Percentiles rank a stretch among this genome's conserved stretches.
phyloP scores from a whole-genome alignment of 2,888 invertebrate genomes.

The Morpho helenor region DNA sequence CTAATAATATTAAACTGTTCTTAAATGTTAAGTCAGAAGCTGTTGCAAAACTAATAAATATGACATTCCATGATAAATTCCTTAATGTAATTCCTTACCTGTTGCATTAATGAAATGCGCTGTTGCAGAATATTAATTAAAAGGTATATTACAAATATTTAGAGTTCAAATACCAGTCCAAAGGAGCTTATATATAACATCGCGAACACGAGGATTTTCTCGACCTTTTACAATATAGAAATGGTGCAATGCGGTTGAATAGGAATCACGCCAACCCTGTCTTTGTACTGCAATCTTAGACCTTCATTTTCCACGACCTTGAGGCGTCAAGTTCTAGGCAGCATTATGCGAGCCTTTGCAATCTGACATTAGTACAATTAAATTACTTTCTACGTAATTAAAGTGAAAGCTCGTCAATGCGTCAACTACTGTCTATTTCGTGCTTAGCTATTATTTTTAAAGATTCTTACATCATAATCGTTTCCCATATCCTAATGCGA shows the following conservation, averaged over 20 bases:
- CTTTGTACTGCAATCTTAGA: constrained; percentile 49
- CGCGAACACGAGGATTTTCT: constrained; percentile 51
- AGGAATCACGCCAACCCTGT: constrained; percentile 57
- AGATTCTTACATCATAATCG: constrained; percentile 29
- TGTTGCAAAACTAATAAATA: too few relatives aligned
- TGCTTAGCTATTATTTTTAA: constrained; percentile 28
- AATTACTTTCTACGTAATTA: constrained; percentile 1
- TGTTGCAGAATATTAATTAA: too few relatives aligned
- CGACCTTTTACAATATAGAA: constrained; percentile 49
- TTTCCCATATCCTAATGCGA: constrained; percentile 30
- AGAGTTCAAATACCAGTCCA: constrained; percentile 2
- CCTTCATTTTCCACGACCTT: constrained; percentile 46
- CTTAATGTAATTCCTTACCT: not conserved
- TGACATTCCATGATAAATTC: too few relatives aligned
- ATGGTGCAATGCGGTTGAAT: constrained; percentile 65
- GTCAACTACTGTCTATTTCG: constrained; percentile 14
- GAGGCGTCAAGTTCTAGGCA: constrained; percentile 35
- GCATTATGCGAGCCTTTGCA: constrained; percentile 23
- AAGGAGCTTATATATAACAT: constrained; percentile 7
- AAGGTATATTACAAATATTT: not conserved
- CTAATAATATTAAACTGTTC: too few relatives aligned
- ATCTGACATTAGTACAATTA: constrained; percentile 8
- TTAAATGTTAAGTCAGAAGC: too few relatives aligned
- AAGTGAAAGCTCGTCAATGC: constrained; percentile 1
- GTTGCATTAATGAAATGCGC: not conserved